phyloP scores from a whole-genome alignment of 2,888 invertebrate species.

The Heliconius erato region DNA sequence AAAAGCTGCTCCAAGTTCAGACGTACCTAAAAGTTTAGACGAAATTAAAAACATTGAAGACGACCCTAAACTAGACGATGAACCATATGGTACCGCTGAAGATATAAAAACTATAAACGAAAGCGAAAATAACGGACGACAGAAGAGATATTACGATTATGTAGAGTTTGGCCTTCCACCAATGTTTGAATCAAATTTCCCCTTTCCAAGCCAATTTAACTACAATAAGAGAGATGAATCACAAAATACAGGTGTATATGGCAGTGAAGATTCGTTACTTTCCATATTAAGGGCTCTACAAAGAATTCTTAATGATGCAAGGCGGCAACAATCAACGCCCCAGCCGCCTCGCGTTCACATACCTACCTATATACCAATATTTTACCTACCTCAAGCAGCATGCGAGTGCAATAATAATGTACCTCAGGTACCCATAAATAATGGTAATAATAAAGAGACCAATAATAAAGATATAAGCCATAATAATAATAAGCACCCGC shows the following conservation, averaged over 20 bases:
- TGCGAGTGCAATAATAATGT: slow-evolving; percentile 45
- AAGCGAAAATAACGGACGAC: slow-evolving; percentile 52
- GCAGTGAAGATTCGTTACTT: slow-evolving; percentile 49
- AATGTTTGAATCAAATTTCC: slow-evolving; percentile 33
- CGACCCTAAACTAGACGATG: slow-evolving; percentile 56
- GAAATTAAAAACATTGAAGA: slow-evolving; percentile 40
- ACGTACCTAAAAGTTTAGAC: background rate
- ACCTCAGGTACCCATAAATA: slow-evolving; percentile 28
- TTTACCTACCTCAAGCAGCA: slow-evolving; percentile 45
- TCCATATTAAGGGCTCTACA: slow-evolving; percentile 53
- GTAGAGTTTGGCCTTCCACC: slow-evolving; percentile 49
- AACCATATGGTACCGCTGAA: slow-evolving; percentile 53
- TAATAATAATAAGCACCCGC: background rate
- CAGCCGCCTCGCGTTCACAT: slow-evolving; percentile 39
- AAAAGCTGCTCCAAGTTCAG: slow-evolving; percentile 63
- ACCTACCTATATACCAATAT: slow-evolving; percentile 49
- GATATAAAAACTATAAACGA: slow-evolving; percentile 53
- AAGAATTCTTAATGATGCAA: slow-evolving; percentile 49
- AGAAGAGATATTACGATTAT: slow-evolving; percentile 60
- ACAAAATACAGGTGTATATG: slow-evolving; percentile 49
- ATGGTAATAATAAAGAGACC: slow-evolving; percentile 22
- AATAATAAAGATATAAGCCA: background rate
- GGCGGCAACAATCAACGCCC: slow-evolving; percentile 44
- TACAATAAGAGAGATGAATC: slow-evolving; percentile 51
- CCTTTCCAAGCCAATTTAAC: slow-evolving; percentile 43